Evolutionary conservation across 1,140 invertebrate genomes (phyloP), one percentile per base, ranked within the genome.

Genomic region (Chymomyza costata): DNA sequence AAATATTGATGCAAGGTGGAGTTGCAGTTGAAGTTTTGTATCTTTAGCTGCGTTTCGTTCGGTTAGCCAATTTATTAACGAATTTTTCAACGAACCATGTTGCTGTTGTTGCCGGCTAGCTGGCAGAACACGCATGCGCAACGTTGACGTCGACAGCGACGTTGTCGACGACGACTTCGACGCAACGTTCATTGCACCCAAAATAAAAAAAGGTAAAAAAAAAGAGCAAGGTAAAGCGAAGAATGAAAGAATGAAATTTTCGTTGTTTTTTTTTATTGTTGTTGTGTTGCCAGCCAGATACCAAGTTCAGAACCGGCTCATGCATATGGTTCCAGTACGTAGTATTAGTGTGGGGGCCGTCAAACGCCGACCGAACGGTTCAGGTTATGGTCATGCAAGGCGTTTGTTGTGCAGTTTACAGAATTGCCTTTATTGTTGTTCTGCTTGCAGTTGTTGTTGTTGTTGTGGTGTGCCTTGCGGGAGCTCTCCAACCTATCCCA

Each of bases 171-270:
- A 39, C 51, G 30, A 25, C 37, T 47, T 53, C 59, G 37, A 61
- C 66, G 65, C 71, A 76, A 78, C 71, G 71, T 76, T 76, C 71
- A 78, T 76, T 76, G 71, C 71, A 76, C 71, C 71, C 71, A 78
- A 76, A 65, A 74, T 32, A 50, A 52, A 53, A 62, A 63, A 53
- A 54, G 57, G 53, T 18, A 48, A 46, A 19, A 48, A 37, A 39
- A 30, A 73, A 58, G 50, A 32, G 19, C 17, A 46, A 34, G n/a
- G 32, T 8, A 45, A 46, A 34, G 34, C 19, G 34, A 58, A 59
- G 48, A 65, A 76, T 78, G 65, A 76, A n/a, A 76, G 71, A 76
- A 76, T 76, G 71, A 76, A 76, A 76, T 66, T 76, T 76, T 76
- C 48, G 57, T 56, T 56, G 46, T 19, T 60, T 55, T 54, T 35